phyloP scores from a whole-genome alignment of 1,140 invertebrate genomes.

The Heterodera schachtii region DNA sequence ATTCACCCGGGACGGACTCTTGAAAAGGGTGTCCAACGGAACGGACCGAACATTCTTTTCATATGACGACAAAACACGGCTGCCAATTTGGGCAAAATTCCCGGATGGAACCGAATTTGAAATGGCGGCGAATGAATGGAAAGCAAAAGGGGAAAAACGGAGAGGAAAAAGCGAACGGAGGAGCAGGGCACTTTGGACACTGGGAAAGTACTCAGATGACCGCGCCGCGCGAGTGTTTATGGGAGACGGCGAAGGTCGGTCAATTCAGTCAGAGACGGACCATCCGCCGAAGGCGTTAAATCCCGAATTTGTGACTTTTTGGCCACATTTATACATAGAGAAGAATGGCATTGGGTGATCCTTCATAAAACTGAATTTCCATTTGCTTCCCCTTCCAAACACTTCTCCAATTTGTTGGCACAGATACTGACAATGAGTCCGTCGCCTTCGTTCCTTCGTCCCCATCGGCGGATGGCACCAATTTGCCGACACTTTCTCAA shows the following conservation, averaged over 20 bases:
- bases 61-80: neutral
- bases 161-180: neutral
- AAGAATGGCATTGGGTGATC: no score
- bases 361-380: no score
- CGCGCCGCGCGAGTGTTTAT: neutral
- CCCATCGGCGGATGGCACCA: neutral
- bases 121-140: neutral
- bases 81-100: neutral
- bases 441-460: neutral
- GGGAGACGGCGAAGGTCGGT: neutral
- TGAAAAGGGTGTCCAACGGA: neutral
- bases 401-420: neutral
- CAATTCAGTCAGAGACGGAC: neutral
- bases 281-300: no score
- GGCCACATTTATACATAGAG: no score
- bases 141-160: neutral
- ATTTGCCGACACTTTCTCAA: neutral
- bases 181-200: neutral
- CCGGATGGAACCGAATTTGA: neutral
- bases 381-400: neutral
- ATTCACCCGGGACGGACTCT: neutral
- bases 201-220: neutral
- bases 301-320: no score
- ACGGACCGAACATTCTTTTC: neutral
- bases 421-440: neutral